Evolutionary conservation across 2,797 vertebrate species (phyloP).

Genomic region (Phataginus tricuspis): DNA sequence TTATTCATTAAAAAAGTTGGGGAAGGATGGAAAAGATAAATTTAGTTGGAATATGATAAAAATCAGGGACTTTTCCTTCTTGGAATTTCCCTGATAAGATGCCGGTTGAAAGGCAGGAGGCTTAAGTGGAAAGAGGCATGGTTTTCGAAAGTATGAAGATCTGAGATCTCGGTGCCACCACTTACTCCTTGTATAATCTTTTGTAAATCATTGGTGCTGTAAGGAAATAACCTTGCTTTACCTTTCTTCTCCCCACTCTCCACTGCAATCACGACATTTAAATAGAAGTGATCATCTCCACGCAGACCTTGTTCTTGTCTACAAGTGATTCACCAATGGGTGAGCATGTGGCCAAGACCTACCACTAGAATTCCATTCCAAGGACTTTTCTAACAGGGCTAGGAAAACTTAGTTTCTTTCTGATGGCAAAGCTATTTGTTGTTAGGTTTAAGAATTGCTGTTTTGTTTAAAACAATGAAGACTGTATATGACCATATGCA

Average conservation of each 20-base stretch:
- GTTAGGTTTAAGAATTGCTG: background rate
- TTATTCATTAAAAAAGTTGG: background rate
- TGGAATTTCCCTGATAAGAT: background rate
- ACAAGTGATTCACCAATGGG: background rate
- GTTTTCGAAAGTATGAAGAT: background rate
- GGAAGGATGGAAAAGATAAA: background rate
- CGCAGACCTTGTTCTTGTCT: background rate
- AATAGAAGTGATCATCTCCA: background rate
- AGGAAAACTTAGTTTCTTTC: background rate
- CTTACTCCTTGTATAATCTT: background rate
- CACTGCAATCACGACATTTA: background rate
- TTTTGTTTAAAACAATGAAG: background rate
- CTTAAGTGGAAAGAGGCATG: background rate
- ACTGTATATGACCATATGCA: background rate
- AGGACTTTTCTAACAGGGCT: background rate
- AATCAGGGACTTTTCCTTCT: background rate
- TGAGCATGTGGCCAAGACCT: background rate
- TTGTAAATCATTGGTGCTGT: background rate
- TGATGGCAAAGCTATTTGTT: background rate
- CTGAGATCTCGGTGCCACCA: background rate
- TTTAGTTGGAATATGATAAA: background rate
- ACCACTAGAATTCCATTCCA: background rate
- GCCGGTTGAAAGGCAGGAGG: background rate
- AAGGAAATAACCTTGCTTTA: background rate
- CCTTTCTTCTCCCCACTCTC: rapidly evolving